Evolutionary conservation across 2,888 invertebrate species (phyloP).

Genomic region (Taenaris catops): DNA sequence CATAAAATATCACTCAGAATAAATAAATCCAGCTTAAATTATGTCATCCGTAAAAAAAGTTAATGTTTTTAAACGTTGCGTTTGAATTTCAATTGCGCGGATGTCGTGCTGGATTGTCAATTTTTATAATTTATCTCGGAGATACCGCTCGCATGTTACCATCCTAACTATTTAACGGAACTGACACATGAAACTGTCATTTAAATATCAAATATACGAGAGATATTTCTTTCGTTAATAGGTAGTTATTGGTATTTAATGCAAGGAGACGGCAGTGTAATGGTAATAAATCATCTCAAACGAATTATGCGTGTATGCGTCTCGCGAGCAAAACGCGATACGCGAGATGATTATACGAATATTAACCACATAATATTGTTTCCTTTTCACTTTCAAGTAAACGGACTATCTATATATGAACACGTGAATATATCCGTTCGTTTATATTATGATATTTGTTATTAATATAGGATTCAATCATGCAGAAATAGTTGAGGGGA

Average conservation of each 20-base stretch:
- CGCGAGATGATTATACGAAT: slow-evolving; percentile 39
- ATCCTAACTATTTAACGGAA: slow-evolving; percentile 70
- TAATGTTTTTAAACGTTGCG: too few relatives aligned
- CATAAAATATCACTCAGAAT: too few relatives aligned
- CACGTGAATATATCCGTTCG: too few relatives aligned
- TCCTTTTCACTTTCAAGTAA: slow-evolving; percentile 68
- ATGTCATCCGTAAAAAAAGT: too few relatives aligned
- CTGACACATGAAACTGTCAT: slow-evolving; percentile 67
- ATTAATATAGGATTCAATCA: too few relatives aligned
- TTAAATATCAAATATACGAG: slow-evolving; percentile 59
- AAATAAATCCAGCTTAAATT: too few relatives aligned
- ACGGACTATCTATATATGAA: slow-evolving; percentile 22
- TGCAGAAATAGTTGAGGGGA: too few relatives aligned
- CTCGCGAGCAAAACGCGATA: slow-evolving; percentile 29
- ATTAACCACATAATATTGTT: slow-evolving; percentile 39
- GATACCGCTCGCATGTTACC: slow-evolving; percentile 59
- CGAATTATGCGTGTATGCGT: slow-evolving; percentile 16
- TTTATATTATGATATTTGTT: too few relatives aligned
- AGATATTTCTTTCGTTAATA: slow-evolving; percentile 25
- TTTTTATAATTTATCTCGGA: slow-evolving; percentile 54
- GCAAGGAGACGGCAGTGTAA: slow-evolving; percentile 27
- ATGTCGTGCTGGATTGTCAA: slow-evolving; percentile 27
- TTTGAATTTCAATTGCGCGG: slow-evolving; percentile 11
- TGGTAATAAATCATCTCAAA: slow-evolving; percentile 34
- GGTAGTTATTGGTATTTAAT: slow-evolving; percentile 23